Evolutionary conservation across 2,888 invertebrate species (phyloP), one percentile per base, ranked within the genome.

Genomic region (Palloptera scutellata): DNA sequence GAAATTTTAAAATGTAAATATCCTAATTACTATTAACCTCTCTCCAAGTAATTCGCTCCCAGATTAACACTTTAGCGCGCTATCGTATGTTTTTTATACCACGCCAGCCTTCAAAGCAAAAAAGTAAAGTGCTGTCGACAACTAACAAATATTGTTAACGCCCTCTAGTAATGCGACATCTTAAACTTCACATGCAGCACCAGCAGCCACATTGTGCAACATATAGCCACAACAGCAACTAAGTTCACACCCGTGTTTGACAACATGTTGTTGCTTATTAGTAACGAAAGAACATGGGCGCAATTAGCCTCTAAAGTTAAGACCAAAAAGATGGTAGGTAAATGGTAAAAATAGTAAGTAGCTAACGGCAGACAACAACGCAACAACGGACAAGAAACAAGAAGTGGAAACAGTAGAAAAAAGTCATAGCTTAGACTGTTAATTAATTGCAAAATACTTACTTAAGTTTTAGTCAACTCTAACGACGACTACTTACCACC

Each of bases 391-490:
- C 15, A 30, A 43, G 12, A 53, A 15, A 53, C 11, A 15, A 12
- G 19, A 5, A 19, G 11, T 53, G 17, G 5, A 17, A 19, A 19
- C 17, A 17, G 19, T n/a, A 12, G 53, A 11, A 17, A 11, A 17
- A 17, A 5, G 17, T 43, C 30, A 13, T 43, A 54, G 40, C 60
- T 45, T n/a, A 63, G 57, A 52, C 48, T 63, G 57, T 59, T 67
- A 72, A 72, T 72, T 70, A 70, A 72, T 72, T 70, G 70, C 61
- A 62, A 64, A 42, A 64, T 68, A n/a, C n/a, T n/a, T n/a, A n/a
- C n/a, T n/a, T n/a, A 68, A 71, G 69, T 67, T 68, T 58, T 20
- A 71, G 54, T 54, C 54, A 42, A 8, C 66, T 55, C 64, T 53
- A 62, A 53, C 57, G 13, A 60, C 40, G 58, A 64, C 43, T 54